These are phyloP conservation scores for Albula goreensis DNA, from an alignment of 2,113 vertebrate species.

Conservation along the genomic window DNA sequence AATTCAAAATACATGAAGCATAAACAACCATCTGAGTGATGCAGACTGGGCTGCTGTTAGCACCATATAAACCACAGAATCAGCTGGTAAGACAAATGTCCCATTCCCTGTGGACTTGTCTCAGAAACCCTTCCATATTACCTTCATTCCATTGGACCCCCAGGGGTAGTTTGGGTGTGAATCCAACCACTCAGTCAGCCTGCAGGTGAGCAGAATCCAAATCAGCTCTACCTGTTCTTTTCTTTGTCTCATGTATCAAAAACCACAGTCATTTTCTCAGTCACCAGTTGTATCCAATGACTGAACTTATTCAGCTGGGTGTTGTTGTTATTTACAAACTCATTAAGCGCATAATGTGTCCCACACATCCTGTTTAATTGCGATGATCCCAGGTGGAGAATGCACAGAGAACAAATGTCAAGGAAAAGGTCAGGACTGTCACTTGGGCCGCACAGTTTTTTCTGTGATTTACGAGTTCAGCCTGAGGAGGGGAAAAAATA, in stretches of 20 bases:
- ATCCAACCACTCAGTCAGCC: not conserved
- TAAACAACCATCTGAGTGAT: too few relatives aligned
- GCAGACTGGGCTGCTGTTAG: not conserved
- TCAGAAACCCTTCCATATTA: too few relatives aligned
- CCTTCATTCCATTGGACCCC: too few relatives aligned
- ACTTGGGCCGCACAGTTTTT: not conserved
- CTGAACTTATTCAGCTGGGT: not conserved
- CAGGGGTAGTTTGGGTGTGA: too few relatives aligned
- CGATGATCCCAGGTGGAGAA: not conserved
- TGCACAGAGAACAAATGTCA: constrained; percentile 16
- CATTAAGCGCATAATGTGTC: not conserved
- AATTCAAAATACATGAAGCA: too few relatives aligned
- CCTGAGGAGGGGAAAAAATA: not conserved
- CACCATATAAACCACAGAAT: not conserved
- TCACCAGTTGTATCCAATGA: not conserved
- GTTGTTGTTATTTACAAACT: not conserved
- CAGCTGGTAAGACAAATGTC: not conserved
- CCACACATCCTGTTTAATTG: not conserved
- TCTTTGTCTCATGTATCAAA: not conserved
- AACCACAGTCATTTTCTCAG: not conserved
- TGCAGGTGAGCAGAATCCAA: not conserved
- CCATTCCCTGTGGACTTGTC: too few relatives aligned
- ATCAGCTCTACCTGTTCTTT: not conserved
- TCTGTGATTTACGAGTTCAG: constrained; percentile 19
- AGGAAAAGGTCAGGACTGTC: constrained; percentile 18